Evolutionary conservation across 1,140 invertebrate species (phyloP).

Genomic region (Atta texana): DNA sequence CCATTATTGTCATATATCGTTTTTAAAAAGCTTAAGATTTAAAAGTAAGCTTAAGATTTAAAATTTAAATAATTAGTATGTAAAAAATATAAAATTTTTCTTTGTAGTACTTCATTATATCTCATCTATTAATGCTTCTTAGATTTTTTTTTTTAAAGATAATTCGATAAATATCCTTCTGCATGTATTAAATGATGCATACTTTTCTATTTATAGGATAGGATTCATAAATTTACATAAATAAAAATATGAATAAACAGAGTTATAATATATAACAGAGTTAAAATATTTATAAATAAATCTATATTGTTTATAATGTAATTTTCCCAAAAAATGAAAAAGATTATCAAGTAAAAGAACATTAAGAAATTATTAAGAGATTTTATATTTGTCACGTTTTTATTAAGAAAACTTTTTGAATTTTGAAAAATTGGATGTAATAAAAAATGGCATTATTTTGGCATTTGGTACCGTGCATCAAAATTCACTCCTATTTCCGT

Average conservation of each 20-base stretch:
- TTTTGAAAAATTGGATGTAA: neutral
- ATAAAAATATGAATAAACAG: conserved; percentile 1
- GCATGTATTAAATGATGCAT: neutral
- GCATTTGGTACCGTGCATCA: neutral
- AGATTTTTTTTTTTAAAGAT: neutral
- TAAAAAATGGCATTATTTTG: neutral
- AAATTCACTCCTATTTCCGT: neutral
- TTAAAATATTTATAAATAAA: conserved; percentile 2
- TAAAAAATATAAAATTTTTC: neutral
- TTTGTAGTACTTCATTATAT: neutral
- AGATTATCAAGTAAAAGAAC: neutral
- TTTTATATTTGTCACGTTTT: neutral
- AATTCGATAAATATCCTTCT: neutral
- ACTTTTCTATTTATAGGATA: neutral
- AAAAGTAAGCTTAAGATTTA: no score
- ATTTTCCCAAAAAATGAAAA: neutral
- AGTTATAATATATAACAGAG: neutral
- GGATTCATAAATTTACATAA: neutral
- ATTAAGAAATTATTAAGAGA: neutral
- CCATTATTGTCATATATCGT: neutral
- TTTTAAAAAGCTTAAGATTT: neutral
- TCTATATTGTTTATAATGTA: neutral
- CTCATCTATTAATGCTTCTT: neutral
- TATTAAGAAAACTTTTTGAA: neutral
- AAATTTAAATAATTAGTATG: neutral